Percentiles rank a stretch among this genome's conserved stretches.
phyloP scores from a whole-genome alignment of 2,888 invertebrate genomes.

The Acholoe squamosa region DNA sequence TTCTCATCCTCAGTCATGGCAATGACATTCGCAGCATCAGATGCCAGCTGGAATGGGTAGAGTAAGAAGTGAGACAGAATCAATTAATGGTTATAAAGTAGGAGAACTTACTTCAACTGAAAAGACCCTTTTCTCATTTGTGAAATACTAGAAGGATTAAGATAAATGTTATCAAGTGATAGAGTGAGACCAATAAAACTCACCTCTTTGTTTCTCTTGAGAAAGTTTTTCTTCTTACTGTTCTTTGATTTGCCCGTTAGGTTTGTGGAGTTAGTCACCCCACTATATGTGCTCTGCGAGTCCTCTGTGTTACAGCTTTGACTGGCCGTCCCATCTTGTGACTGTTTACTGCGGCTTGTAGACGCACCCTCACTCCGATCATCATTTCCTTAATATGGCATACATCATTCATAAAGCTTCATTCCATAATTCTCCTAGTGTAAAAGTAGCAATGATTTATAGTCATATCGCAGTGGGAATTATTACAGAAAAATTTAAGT shows the following conservation, averaged over 20 bases:
- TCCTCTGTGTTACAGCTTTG: background rate
- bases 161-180: too few relatives aligned
- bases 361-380: background rate
- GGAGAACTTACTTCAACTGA: background rate
- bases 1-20: constrained; percentile 83
- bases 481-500: too few relatives aligned
- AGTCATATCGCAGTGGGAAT: too few relatives aligned
- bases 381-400: background rate
- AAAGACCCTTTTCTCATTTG: too few relatives aligned
- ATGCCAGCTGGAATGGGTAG: constrained; percentile 76
- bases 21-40: constrained; percentile 78
- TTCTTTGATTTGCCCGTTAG: constrained; percentile 66
- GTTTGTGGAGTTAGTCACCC: constrained; percentile 36
- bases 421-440: too few relatives aligned
- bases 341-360: constrained; percentile 10
- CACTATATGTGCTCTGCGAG: constrained; percentile 35
- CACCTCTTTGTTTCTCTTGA: constrained; percentile 82
- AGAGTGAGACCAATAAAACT: background rate
- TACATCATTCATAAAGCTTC: too few relatives aligned
- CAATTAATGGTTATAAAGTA: background rate
- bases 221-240: constrained; percentile 79
- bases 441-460: too few relatives aligned
- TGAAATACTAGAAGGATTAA: too few relatives aligned
- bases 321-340: background rate
- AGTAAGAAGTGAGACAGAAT: background rate